These are phyloP conservation scores for Limnothrissa miodon DNA, from an alignment of 2,113 vertebrate genomes.

Conservation along the genomic window DNA sequence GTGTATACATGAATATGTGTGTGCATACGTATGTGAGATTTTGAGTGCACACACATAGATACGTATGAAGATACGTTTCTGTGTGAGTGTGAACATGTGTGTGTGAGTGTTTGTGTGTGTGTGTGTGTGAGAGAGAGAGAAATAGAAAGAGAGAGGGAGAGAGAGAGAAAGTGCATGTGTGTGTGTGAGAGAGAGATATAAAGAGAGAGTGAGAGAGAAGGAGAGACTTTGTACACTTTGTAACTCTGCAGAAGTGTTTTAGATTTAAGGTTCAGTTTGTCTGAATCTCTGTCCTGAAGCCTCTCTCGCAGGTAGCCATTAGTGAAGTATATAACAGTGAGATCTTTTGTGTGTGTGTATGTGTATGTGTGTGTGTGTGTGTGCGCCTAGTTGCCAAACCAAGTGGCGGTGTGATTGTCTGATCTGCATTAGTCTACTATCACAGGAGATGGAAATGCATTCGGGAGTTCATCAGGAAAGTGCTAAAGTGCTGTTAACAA, in stretches of 20 bases:
- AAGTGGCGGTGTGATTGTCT: constrained; percentile 49
- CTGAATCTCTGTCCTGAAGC: background rate
- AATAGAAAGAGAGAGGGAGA: no score
- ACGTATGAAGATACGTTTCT: background rate
- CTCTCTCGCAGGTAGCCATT: background rate
- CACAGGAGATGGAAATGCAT: constrained; percentile 68
- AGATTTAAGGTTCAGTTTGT: background rate
- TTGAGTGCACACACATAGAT: background rate
- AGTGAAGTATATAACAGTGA: background rate
- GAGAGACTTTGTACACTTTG: no score
- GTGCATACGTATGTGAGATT: background rate
- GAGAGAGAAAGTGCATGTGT: no score
- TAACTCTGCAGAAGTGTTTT: background rate
- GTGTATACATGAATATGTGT: constrained; percentile 35
- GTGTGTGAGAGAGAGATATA: no score
- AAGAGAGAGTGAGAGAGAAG: no score
- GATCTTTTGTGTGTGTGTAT: background rate
- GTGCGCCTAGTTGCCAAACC: background rate
- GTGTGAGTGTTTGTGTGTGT: background rate
- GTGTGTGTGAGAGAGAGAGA: no score
- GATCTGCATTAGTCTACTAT: constrained; percentile 65
- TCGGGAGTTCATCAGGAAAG: constrained; percentile 65
- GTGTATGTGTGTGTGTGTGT: constrained; percentile 18
- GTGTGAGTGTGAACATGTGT: background rate
- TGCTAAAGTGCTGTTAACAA: constrained; percentile 78